A percentile compares a stretch with the other conserved stretches of the same genome.
phyloP scores from a whole-genome alignment of 2,113 vertebrate species.

The Albula goreensis region DNA sequence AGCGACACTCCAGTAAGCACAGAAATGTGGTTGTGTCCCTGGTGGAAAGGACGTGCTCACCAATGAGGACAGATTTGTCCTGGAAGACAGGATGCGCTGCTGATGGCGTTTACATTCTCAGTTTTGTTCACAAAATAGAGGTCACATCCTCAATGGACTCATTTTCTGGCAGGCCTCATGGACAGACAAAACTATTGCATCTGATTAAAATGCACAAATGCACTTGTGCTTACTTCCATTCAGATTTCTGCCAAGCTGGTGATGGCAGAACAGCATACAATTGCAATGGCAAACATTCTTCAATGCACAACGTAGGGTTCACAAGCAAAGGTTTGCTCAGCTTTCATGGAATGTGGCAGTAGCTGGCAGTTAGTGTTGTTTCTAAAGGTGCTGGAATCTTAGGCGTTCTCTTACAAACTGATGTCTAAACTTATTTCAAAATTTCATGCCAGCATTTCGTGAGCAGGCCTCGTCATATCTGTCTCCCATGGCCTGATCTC shows the following conservation, averaged over 20 bases:
- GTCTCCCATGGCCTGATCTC: neutral
- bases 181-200: neutral
- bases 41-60: neutral
- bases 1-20: constrained; percentile 31
- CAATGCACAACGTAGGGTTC: too few species aligned
- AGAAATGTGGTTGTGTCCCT: constrained; percentile 16
- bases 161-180: neutral
- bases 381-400: too few species aligned
- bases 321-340: too few species aligned
- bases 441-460: neutral
- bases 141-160: neutral
- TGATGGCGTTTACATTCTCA: too few species aligned
- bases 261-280: too few species aligned
- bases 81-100: neutral
- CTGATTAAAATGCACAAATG: neutral
- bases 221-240: neutral
- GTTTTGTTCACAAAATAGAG: neutral
- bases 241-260: neutral
- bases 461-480: neutral
- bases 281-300: too few species aligned
- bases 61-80: neutral
- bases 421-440: too few species aligned
- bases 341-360: too few species aligned
- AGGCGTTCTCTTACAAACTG: neutral
- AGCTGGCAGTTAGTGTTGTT: too few species aligned